A percentile compares a stretch with the other conserved stretches of the same genome.
These are phyloP conservation scores for Heliornis fulica DNA, from an alignment of 2,113 vertebrate genomes.

Conservation along the genomic window DNA sequence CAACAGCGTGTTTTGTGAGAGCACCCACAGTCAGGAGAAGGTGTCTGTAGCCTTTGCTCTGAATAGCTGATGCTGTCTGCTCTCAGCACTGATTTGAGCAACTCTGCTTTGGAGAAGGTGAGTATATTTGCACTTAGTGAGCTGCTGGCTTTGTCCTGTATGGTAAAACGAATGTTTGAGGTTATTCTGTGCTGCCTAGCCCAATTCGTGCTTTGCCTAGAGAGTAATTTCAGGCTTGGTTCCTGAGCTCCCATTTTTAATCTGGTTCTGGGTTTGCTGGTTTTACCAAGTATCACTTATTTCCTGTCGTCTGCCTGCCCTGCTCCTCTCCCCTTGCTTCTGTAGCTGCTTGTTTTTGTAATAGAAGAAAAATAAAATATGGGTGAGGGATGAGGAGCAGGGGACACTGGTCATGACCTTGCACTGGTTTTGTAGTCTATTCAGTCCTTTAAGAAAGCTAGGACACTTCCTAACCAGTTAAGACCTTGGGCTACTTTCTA, in stretches of 20 bases:
- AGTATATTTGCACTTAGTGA: neutral
- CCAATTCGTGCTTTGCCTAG: neutral
- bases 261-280: neutral
- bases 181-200: neutral
- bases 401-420: neutral
- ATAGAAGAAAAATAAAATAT: neutral
- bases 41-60: accelerated
- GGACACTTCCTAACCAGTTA: neutral
- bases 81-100: neutral
- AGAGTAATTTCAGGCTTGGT: neutral
- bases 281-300: neutral
- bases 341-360: neutral
- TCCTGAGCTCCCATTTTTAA: neutral
- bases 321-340: neutral
- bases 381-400: neutral
- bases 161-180: neutral
- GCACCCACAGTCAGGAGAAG: neutral
- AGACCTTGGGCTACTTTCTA: neutral
- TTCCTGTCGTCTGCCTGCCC: no score
- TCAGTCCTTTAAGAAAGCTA: neutral
- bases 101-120: neutral
- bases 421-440: neutral
- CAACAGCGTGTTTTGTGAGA: neutral
- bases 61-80: neutral
- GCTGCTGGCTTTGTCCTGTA: neutral